Base-by-base conservation (phyloP, 1,140 invertebrate species). In the Drosophila subobscura region DNA sequence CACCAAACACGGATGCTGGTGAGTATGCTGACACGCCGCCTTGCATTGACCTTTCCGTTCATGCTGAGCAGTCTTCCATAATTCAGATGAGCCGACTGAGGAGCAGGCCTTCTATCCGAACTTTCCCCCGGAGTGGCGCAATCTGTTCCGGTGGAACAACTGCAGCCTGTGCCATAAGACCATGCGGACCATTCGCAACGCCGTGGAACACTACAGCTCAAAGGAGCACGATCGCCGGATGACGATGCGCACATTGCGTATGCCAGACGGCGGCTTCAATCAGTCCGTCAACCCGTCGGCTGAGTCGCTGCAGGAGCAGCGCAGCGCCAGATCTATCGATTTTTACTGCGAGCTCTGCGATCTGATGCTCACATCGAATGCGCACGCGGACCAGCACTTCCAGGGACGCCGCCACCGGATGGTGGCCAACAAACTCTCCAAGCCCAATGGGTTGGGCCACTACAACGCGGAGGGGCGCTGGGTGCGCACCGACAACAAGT, bases 331-430 rank as follows among this genome's bases (percentile, higher is more conserved):
- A 5, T 67, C 84, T 7, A 41, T 46, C 7, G 64, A 66, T 4
- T 60, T 79, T 29, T 81, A 88, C 64, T 93, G 92, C 59, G 79
- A 92, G 8, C 57, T 91, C 4, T 93, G 92, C 72, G 92, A 93
- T 63, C 68, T 93, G 40, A 79, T 89, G 45, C 72, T 93, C 44
- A 92, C 92, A 10, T 92, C 92, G 22, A 66, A 84, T 53, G 60
- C 85, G 16, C 92, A 93, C 65, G 92, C 92, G 7, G 80, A 91
- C 57, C 92, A 92, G 52, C 92, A 93, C 76, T 92, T 92, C 52
- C 90, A 80, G 66, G 92, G 92, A 0, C 92, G 85, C 40, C 92
- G 91, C 37, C 92, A 93, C 68, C 78, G 86, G 47, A 77, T 84
- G 89, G 81, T 86, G 20, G 80, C 78, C 37, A 42, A 44, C 2